Evolutionary conservation across 2,888 invertebrate species (phyloP), one percentile per base, ranked within the genome.

Genomic region (Trissoscelio sp.): DNA sequence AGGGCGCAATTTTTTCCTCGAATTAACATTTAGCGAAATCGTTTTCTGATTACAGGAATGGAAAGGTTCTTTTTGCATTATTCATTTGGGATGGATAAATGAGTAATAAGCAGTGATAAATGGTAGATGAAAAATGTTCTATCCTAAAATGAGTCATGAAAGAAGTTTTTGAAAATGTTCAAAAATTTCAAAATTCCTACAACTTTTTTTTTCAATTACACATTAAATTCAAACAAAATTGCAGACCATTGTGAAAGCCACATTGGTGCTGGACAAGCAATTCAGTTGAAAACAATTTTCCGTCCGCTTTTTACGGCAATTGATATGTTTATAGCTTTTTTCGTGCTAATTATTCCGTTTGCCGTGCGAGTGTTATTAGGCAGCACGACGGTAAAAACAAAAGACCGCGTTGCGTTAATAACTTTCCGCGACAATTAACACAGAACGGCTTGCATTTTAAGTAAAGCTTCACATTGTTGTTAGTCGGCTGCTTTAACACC

Each of bases 171-270:
- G n/a, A n/a, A n/a, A n/a, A n/a, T n/a, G n/a, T n/a, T n/a, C n/a
- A n/a, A n/a, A n/a, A n/a, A n/a, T n/a, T n/a, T n/a, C n/a, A n/a
- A n/a, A n/a, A n/a, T n/a, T n/a, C n/a, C n/a, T n/a, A n/a, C n/a
- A n/a, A n/a, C n/a, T n/a, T n/a, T n/a, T n/a, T n/a, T n/a, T n/a
- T n/a, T n/a, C n/a, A n/a, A n/a, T n/a, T n/a, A n/a, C n/a, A n/a
- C n/a, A n/a, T n/a, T n/a, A n/a, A n/a, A n/a, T n/a, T n/a, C n/a
- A n/a, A n/a, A n/a, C n/a, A 60, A 70, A 34, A 73, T 62, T 62
- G 44, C 42, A 14, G 3, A 16, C 39, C 11, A 72, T 72, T 72
- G 72, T 16, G 51, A 51, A 72, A 72, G 16, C 28, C 20, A 51
- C 28, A 51, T 60, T 20, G 60, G 6, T 57, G 22, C 51, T 42